phyloP scores from a whole-genome alignment of 2,113 vertebrate species.

The Trochalopteron elliotii region DNA sequence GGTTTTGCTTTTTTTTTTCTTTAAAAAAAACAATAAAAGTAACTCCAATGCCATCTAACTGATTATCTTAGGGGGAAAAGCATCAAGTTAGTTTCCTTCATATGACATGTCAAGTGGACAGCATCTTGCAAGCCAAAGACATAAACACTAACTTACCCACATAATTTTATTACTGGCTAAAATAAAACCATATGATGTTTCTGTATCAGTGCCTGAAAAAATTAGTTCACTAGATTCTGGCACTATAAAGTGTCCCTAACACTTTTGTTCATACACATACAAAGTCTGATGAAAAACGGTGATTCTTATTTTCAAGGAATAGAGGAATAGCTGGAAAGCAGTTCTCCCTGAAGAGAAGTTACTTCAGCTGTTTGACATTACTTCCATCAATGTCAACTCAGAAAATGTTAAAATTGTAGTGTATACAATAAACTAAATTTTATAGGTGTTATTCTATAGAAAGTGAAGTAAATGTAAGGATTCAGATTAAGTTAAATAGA shows the following conservation, averaged over 20 bases:
- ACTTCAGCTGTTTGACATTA: constrained; percentile 58
- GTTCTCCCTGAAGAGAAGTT: constrained; percentile 33
- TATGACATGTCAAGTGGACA: constrained; percentile 2
- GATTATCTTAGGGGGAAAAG: background rate
- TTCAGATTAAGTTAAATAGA: background rate
- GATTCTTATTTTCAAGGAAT: constrained; percentile 9
- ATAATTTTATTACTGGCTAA: constrained; percentile 37
- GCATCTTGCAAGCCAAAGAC: constrained; percentile 27
- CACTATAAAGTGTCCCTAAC: background rate
- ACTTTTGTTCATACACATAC: background rate
- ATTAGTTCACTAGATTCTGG: constrained; percentile 25
- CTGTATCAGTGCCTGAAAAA: constrained; percentile 34
- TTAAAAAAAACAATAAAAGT: background rate
- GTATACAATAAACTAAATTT: constrained; percentile 7
- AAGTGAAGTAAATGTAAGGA: background rate
- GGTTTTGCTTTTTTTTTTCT: background rate
- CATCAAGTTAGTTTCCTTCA: background rate
- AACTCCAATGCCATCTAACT: background rate
- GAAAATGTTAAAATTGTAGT: constrained; percentile 36
- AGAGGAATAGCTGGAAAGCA: constrained; percentile 28
- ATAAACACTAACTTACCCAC: constrained; percentile 44
- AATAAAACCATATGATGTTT: constrained; percentile 50
- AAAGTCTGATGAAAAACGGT: background rate
- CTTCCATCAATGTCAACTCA: background rate
- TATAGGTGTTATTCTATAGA: background rate